Evolutionary conservation across 2,888 invertebrate genomes (phyloP).

Genomic region (Nasonia oneida): DNA sequence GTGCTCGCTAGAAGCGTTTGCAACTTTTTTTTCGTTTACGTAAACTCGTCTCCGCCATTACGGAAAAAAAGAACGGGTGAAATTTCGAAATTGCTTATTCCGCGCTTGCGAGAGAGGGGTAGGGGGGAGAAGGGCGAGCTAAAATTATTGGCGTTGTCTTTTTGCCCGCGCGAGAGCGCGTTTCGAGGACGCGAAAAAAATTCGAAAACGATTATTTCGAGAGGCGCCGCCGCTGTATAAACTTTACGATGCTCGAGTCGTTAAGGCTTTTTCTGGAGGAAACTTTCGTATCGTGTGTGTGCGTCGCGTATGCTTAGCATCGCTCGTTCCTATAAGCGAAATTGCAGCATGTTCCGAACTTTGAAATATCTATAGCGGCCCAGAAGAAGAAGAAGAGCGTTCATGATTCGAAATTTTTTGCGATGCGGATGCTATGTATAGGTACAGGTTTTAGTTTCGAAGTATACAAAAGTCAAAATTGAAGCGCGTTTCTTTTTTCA

Average conservation of each 20-base stretch:
- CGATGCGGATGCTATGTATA: not conserved
- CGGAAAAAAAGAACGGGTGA: constrained; percentile 1
- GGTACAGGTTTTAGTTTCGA: not conserved
- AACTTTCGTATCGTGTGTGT: constrained; percentile 32
- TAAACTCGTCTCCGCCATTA: not conserved
- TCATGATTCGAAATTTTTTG: not conserved
- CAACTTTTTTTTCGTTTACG: not conserved
- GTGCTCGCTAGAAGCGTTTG: constrained; percentile 1
- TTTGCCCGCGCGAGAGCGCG: not conserved
- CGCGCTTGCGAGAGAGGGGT: not conserved
- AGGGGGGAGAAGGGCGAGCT: not conserved
- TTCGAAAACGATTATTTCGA: constrained; percentile 60
- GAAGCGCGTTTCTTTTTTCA: not conserved
- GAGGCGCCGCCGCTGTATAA: constrained; percentile 55
- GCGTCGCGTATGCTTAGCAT: constrained; percentile 49
- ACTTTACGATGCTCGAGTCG: constrained; percentile 64
- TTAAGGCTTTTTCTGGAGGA: constrained; percentile 61
- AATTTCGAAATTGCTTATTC: constrained; percentile 46
- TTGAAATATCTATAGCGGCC: constrained; percentile 37
- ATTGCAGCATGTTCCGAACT: constrained; percentile 45
- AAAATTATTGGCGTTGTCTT: constrained; percentile 17
- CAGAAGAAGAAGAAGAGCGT: not conserved
- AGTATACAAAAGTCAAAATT: not conserved
- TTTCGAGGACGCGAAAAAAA: constrained; percentile 38
- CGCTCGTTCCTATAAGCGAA: constrained; percentile 50